Conservation (phyloP, 2,113 vertebrate genomes). For the Regulus satrapa region DNA sequence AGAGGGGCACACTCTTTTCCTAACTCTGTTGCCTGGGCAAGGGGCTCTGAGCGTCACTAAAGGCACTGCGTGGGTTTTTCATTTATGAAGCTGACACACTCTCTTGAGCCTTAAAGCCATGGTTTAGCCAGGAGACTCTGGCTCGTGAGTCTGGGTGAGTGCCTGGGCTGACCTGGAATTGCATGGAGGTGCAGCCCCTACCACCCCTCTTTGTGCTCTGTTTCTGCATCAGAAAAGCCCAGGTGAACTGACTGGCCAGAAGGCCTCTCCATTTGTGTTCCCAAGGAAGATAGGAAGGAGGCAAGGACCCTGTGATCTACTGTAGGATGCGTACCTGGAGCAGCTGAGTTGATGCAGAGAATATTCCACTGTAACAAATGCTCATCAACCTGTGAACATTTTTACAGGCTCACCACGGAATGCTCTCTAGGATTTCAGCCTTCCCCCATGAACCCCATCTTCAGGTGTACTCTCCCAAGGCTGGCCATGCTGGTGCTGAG, state of each 20-base stretch:
- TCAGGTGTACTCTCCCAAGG: background rate
- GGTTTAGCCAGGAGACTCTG: background rate
- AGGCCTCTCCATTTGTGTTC: background rate
- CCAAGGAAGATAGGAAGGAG: background rate
- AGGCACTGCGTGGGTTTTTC: background rate
- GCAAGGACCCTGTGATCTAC: rapidly evolving
- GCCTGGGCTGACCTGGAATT: background rate
- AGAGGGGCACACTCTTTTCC: background rate
- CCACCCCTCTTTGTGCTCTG: background rate
- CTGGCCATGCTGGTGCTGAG: background rate
- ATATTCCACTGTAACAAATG: background rate
- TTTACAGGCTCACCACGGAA: background rate
- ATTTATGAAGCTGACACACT: background rate
- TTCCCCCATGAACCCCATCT: background rate
- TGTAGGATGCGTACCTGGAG: rapidly evolving
- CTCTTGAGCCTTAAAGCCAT: background rate
- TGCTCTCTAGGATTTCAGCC: background rate
- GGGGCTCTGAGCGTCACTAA: background rate
- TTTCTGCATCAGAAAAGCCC: background rate
- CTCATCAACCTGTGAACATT: background rate
- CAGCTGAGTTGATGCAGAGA: background rate
- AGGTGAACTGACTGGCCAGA: background rate
- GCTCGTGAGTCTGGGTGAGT: background rate
- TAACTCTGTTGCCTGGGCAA: background rate
- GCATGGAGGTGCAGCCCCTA: background rate